Base-by-base conservation (phyloP, 2,888 invertebrate genomes). In the Drosophila cognata region DNA sequence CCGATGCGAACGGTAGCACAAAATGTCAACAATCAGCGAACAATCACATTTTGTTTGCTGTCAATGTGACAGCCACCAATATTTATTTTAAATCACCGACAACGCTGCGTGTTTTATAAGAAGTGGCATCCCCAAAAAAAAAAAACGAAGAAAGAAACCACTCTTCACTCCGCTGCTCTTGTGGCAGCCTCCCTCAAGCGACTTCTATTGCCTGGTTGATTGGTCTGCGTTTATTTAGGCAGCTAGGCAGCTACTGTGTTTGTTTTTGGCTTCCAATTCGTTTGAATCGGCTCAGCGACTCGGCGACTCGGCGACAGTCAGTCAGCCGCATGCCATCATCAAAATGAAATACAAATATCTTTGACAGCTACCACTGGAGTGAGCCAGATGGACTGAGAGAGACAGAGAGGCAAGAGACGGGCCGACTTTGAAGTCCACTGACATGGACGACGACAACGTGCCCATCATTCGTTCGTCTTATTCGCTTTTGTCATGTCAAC, bases 291-390 rank as follows among this genome's bases (percentile, higher is more conserved):
- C 70, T 73, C 66, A 46, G 63, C 38, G 71, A 41, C 61, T 66
- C 70, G 55, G 38, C 71, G 6, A 36, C 16, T 25, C 25, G 67
- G 41, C 78, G 81, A 73, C 89, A 74, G 84, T 86, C 84, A 85
- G 88, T 89, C 88, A 90, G 82, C 81, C 77, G 80, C 84, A 84
- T 88, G 88, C 88, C 89, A 89, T 85, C 84, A 80, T 84, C 84
- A 74, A 89, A 89, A 90, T 91, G 84, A 89, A 82, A 91, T 86
- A 91, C 88, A 91, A 91, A 91, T 89, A 91, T 88, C 77, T 89
- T 82, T 91, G 92, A 90, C 91, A 91, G 91, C 90, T 87, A 82
- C 91, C 89, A 8, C 84, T 82, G 53, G 55, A 63, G 69, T 55
- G 71, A 35, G 29, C 4, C 25, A 38, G 16, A n/a, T 36, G 25